Evolutionary conservation across 1,140 invertebrate species (phyloP).

Genomic region (Orussus abietinus): DNA sequence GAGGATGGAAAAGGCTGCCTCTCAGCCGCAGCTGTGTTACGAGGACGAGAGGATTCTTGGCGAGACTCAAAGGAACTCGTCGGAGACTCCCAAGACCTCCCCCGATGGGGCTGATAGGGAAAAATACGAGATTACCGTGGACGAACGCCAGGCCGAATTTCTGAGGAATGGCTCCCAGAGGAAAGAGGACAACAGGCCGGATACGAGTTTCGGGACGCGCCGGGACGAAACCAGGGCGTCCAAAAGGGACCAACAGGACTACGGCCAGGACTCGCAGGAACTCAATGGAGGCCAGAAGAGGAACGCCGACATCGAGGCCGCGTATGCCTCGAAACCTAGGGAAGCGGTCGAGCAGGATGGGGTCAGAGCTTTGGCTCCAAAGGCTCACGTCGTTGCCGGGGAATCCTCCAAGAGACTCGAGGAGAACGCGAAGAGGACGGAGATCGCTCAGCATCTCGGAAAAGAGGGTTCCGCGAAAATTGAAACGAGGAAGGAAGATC

Average conservation of each 20-base stretch:
- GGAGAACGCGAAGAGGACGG: constrained; percentile 29
- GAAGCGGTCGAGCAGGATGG: too few species aligned
- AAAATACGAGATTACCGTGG: constrained; percentile 47
- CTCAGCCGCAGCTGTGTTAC: constrained; percentile 64
- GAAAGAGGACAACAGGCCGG: constrained; percentile 41
- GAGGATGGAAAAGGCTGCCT: constrained; percentile 54
- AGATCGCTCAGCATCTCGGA: constrained; percentile 19
- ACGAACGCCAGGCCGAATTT: constrained; percentile 36
- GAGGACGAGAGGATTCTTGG: constrained; percentile 48
- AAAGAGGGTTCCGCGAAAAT: constrained; percentile 31
- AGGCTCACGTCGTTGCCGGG: too few species aligned
- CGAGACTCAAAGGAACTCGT: constrained; percentile 26
- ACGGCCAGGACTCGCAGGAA: constrained; percentile 4
- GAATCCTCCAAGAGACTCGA: too few species aligned
- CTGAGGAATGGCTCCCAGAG: constrained; percentile 35
- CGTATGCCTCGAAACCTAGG: too few species aligned
- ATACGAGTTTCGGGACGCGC: constrained; percentile 43
- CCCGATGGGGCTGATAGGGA: constrained; percentile 36
- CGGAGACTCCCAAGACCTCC: constrained; percentile 27
- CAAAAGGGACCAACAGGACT: constrained; percentile 29
- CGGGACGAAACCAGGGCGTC: constrained; percentile 37
- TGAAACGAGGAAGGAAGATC: constrained; percentile 38
- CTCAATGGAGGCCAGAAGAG: constrained; percentile 6
- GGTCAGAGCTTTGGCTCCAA: too few species aligned
- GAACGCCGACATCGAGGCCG: constrained; percentile 18